Evolutionary conservation across 1,140 invertebrate genomes (phyloP), one percentile per base, ranked within the genome.

Genomic region (Drosophila sp.): DNA sequence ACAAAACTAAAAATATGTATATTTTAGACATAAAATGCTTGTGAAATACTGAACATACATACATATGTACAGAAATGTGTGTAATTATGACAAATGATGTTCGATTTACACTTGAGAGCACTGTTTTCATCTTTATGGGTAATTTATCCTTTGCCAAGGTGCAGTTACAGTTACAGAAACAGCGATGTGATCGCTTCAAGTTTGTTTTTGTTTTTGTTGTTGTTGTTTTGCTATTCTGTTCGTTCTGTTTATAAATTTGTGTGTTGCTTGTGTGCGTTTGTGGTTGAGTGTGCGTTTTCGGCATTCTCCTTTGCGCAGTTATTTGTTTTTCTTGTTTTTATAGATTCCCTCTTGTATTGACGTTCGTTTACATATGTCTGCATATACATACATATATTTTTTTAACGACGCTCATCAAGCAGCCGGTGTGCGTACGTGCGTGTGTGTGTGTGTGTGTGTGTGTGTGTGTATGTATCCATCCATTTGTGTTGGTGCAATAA

Each of bases 291-390:
- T 74, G 45, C 14, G 54, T 82, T 89, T 89, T 89, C 66, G 80
- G 72, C 73, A 78, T 89, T 89, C 54, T 48, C 72, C 73, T 89
- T 89, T 89, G 83, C 69, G 48, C 83, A 76, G 72, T 80, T 89
- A 80, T 89, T 89, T 89, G 83, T 89, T 89, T 89, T 89, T 89
- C 83, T 89, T 89, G 79, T 89, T 89, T 87, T 89, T 54, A 70
- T 80, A 74, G 72, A 89, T 89, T 89, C 73, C 73, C 72, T 80
- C 80, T 89, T 83, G 76, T 73, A 83, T 89, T 83, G 72, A 89
- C 79, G 78, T 89, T 89, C 83, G 73, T 59, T 69, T 81, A 61
- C 27, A 34, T 32, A 38, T 21, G 5, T 38, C 5, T 46, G 40
- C 7, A 27, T 41, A 29, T 18, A 7, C n/a, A 38, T 18, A 14